These are phyloP conservation scores for Megalonaias nervosa DNA, from an alignment of 1,140 invertebrate genomes.

Conservation along the genomic window DNA sequence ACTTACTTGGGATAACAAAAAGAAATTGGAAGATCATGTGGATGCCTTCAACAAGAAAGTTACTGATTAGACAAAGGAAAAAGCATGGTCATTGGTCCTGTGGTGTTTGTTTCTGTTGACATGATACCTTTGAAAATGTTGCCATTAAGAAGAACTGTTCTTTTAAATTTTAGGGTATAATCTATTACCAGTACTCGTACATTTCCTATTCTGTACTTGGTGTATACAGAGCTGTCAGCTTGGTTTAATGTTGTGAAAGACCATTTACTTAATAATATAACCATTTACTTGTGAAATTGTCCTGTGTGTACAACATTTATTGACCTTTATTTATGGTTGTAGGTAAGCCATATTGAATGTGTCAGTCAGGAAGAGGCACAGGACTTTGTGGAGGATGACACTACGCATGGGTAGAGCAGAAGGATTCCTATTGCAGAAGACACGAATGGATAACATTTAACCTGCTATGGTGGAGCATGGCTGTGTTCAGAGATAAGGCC, in stretches of 20 bases:
- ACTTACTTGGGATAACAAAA: too few species aligned
- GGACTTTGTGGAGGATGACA: constrained; percentile 96
- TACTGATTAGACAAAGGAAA: too few species aligned
- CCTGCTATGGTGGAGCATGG: too few species aligned
- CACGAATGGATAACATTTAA: too few species aligned
- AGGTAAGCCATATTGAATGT: constrained; percentile 76
- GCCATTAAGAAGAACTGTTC: not conserved
- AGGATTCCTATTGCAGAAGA: too few species aligned
- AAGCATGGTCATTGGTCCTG: too few species aligned
- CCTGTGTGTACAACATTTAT: not conserved
- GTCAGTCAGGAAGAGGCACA: constrained; percentile 89
- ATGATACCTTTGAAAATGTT: not conserved
- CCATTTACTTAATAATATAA: not conserved
- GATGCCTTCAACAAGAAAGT: too few species aligned
- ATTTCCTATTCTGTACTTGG: not conserved
- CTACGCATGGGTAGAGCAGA: constrained; percentile 51
- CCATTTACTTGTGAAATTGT: not conserved
- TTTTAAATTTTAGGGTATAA: not conserved
- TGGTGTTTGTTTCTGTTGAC: not conserved
- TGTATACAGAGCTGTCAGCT: not conserved
- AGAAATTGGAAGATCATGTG: too few species aligned
- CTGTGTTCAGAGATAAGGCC: too few species aligned
- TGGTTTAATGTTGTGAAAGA: not conserved
- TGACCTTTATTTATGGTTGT: constrained; percentile 25
- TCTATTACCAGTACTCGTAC: not conserved